Base-by-base conservation (phyloP, 2,113 vertebrate genomes). In the Chamaetylas fuelleborni region DNA sequence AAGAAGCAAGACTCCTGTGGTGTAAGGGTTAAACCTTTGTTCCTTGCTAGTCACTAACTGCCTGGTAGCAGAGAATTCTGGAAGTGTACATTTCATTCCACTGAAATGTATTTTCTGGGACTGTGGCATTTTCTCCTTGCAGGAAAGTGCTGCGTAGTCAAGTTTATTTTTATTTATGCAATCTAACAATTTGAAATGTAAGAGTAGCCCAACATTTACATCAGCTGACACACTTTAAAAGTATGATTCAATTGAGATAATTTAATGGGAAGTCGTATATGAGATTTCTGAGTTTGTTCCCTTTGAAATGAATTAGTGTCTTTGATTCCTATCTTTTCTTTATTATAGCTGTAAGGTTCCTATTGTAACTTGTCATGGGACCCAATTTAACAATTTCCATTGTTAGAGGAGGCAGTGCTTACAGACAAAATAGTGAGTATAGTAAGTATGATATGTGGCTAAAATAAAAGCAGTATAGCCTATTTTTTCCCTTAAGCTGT, bases 81-180 rank as follows among this genome's bases (percentile, higher is more conserved):
- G 14, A 81, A 88, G 19, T n/a, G 3, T 36, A 76, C 43, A 40
- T 91, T 92, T 4, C 15, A 33, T 92, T 86, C 54, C n/a, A 34
- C 6, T 87, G 71, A 87, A 72, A 45, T 81, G 22, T 89, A 0
- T 95, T 93, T 89, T 82, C 45, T 87, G 66, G 29, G 42, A 58
- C 66, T 2, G 9, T 87, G 93, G 77, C 89, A 82, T 87, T 90
- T 93, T 91, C 57, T 73, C 79, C 86, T 88, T 86, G 82, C 5
- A 80, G 79, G 19, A 36, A 82, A 90, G 38, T 92, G 86, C 88
- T 15, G 6, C 0, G 0, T 94, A 62, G 71, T 85, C 90, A 90
- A 86, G 70, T 82, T 94, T 93, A 77, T 90, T 94, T 94, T 94
- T 92, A 79, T 85, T 67, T 92, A 53, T 93, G 84, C 86, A 91